Conservation (phyloP, 2,113 vertebrate genomes). For the Eonycteris spelaea region DNA sequence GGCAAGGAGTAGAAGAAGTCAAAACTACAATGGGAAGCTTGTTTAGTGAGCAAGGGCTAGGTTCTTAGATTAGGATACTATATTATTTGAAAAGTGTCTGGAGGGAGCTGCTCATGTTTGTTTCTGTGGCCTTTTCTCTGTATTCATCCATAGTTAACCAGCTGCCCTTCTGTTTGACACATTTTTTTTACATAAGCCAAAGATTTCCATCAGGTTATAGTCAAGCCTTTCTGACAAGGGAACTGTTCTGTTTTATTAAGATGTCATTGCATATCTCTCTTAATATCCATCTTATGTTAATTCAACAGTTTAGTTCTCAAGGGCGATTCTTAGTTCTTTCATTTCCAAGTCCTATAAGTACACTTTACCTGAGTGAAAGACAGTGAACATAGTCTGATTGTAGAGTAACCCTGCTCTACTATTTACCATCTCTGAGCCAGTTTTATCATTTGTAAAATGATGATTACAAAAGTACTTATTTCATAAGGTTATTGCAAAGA, state of each 20-base stretch:
- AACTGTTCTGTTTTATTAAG: conserved; percentile 54
- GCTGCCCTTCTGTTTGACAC: background rate
- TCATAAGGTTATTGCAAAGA: background rate
- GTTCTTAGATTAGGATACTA: background rate
- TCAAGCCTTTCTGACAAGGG: conserved; percentile 20
- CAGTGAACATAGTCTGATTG: background rate
- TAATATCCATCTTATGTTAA: conserved; percentile 52
- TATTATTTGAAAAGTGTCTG: background rate
- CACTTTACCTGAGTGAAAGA: conserved; percentile 32
- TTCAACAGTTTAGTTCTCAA: conserved; percentile 35
- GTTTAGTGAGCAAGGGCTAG: background rate
- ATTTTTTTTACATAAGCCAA: conserved; percentile 28
- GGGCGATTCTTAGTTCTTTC: conserved; percentile 17
- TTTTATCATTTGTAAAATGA: conserved; percentile 26
- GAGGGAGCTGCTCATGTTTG: background rate
- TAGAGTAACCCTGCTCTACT: background rate
- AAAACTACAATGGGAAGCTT: background rate
- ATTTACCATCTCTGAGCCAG: background rate
- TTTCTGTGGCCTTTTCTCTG: background rate
- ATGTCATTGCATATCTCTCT: conserved; percentile 26
- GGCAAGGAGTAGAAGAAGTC: background rate
- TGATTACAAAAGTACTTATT: background rate
- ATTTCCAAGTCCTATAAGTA: background rate
- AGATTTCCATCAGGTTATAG: conserved; percentile 26
- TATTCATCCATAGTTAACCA: background rate